Percentiles rank a stretch among this genome's conserved stretches.
Conservation (phyloP, 2,113 vertebrate genomes). For the Alexandromys fortis region DNA sequence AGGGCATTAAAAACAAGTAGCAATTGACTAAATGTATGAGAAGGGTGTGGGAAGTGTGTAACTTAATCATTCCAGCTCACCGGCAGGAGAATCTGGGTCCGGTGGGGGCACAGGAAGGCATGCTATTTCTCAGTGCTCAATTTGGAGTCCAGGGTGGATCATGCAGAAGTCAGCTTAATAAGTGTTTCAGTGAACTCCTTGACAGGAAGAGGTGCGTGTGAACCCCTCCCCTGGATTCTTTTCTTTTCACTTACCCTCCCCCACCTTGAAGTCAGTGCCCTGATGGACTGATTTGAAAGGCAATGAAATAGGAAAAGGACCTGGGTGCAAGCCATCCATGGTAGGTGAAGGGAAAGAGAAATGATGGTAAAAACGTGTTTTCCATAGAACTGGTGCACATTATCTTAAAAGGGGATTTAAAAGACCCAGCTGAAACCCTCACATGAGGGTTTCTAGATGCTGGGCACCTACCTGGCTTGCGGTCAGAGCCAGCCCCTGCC, state of each 20-base stretch:
- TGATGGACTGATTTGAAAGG: constrained; percentile 32
- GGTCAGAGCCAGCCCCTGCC: constrained; percentile 4
- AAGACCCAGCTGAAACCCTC: not conserved
- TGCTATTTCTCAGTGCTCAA: constrained; percentile 64
- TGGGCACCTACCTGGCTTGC: constrained; percentile 48
- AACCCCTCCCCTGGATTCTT: constrained; percentile 40
- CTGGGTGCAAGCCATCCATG: not conserved
- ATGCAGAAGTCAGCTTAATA: constrained; percentile 51
- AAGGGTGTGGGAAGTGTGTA: constrained; percentile 42
- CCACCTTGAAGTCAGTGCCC: constrained; percentile 12
- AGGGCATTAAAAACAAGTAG: constrained; percentile 33
- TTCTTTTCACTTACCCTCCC: constrained; percentile 12
- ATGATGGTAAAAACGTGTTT: constrained; percentile 38
- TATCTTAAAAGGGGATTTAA: constrained; percentile 26
- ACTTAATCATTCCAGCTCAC: constrained; percentile 50
- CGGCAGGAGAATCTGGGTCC: constrained; percentile 57
- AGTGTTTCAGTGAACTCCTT: constrained; percentile 20
- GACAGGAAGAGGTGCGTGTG: constrained; percentile 54
- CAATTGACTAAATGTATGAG: constrained; percentile 42
- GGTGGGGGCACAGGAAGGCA: constrained; percentile 5
- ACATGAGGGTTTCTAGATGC: not conserved
- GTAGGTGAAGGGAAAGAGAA: constrained; percentile 33
- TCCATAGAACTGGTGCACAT: not conserved
- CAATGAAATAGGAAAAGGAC: constrained; percentile 51
- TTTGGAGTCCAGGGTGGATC: constrained; percentile 38